A percentile compares a stretch with the other conserved stretches of the same genome.
These are phyloP conservation scores for Aselliscus stoliczkanus DNA, from an alignment of 2,797 vertebrate species.

Conservation along the genomic window DNA sequence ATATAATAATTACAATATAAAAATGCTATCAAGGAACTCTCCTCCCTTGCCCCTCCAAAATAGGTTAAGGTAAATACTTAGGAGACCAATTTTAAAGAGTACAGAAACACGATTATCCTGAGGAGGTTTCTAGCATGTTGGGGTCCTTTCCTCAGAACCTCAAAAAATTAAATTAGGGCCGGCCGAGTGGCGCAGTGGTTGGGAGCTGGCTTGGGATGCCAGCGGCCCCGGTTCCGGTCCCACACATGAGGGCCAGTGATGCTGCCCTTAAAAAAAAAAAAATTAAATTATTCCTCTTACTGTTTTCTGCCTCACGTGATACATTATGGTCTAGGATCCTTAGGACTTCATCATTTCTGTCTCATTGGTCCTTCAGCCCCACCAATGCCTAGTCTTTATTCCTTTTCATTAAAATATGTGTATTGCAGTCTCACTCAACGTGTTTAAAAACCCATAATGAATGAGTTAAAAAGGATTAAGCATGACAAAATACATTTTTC, in stretches of 20 bases:
- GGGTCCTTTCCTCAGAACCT: neutral
- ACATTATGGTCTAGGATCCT: neutral
- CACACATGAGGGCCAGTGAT: no score
- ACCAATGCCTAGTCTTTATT: neutral
- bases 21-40: neutral
- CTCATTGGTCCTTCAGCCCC: neutral
- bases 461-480: slow-evolving; percentile 64
- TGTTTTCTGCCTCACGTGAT: neutral
- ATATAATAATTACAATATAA: neutral
- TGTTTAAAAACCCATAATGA: neutral
- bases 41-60: neutral
- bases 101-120: neutral
- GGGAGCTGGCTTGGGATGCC: no score
- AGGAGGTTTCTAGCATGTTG: neutral
- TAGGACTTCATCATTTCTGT: neutral
- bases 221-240: no score
- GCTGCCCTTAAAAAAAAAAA: neutral
- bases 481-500: slow-evolving; percentile 51
- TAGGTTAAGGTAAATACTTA: neutral
- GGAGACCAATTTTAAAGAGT: neutral
- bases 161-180: slow-evolving; percentile 26
- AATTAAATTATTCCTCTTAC: neutral
- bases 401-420: neutral
- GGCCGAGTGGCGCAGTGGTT: no score
- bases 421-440: neutral